These are phyloP conservation scores for Himalopsyche kuldschensis DNA, from an alignment of 2,888 invertebrate genomes.

Conservation along the genomic window DNA sequence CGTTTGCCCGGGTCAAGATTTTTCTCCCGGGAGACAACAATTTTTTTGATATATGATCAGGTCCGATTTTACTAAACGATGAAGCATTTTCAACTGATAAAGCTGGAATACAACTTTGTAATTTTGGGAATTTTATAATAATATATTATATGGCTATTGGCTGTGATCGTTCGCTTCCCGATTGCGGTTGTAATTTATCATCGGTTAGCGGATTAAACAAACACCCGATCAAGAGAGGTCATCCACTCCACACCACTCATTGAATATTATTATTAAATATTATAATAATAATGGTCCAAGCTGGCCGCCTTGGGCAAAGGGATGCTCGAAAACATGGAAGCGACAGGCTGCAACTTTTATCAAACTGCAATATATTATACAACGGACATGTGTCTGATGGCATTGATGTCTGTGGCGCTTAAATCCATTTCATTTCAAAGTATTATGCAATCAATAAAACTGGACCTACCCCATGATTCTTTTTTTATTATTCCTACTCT, in stretches of 20 bases:
- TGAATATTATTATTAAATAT: constrained; percentile 31
- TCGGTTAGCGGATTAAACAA: constrained; percentile 24
- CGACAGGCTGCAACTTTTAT: background rate
- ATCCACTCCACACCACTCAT: constrained; percentile 20
- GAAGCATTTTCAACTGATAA: background rate
- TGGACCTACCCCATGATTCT: too few relatives aligned
- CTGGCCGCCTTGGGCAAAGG: background rate
- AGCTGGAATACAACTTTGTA: too few relatives aligned
- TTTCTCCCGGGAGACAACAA: too few relatives aligned
- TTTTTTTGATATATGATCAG: background rate
- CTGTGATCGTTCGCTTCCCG: background rate
- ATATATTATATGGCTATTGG: background rate
- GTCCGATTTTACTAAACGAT: background rate
- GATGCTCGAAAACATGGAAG: background rate
- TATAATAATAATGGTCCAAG: constrained; percentile 14
- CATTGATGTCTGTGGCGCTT: too few relatives aligned
- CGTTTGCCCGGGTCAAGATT: too few relatives aligned
- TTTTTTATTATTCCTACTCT: too few relatives aligned
- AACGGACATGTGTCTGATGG: too few relatives aligned
- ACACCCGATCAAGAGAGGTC: constrained; percentile 19
- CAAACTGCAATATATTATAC: too few relatives aligned
- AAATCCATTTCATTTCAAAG: too few relatives aligned
- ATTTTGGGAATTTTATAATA: too few relatives aligned
- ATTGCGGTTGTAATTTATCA: background rate
- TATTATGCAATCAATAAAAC: too few relatives aligned